A percentile compares a stretch with the other conserved stretches of the same genome.
phyloP scores from a whole-genome alignment of 2,797 vertebrate genomes.

The Selene dorsalis region DNA sequence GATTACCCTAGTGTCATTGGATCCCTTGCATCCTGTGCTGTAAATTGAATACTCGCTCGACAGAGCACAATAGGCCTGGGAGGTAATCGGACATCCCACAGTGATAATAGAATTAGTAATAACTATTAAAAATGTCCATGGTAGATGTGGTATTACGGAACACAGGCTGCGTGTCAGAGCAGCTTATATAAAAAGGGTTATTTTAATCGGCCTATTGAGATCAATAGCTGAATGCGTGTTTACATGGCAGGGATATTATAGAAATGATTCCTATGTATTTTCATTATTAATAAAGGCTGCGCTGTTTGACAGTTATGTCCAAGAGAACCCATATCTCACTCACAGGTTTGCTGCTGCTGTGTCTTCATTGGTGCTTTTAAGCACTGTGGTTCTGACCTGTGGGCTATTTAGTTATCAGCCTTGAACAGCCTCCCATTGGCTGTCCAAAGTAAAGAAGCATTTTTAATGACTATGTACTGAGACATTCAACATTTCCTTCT shows the following conservation, averaged over 20 bases:
- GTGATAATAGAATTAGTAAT: slow-evolving; percentile 66
- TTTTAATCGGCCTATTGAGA: slow-evolving; percentile 42
- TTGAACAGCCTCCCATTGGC: slow-evolving; percentile 39
- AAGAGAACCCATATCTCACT: slow-evolving; percentile 16
- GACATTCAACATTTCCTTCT: slow-evolving; percentile 46
- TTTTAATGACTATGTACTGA: slow-evolving; percentile 38
- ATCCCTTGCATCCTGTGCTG: slow-evolving; percentile 58
- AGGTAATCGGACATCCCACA: slow-evolving; percentile 61
- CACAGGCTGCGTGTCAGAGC: slow-evolving; percentile 29
- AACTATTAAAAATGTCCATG: slow-evolving; percentile 54
- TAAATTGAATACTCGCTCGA: slow-evolving; percentile 58
- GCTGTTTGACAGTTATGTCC: slow-evolving; percentile 28
- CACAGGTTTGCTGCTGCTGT: slow-evolving; percentile 32
- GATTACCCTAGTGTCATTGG: slow-evolving; percentile 60
- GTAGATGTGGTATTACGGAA: slow-evolving; percentile 38
- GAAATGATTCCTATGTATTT: slow-evolving; percentile 34
- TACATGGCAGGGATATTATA: slow-evolving; percentile 21
- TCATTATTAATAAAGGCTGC: slow-evolving; percentile 5
- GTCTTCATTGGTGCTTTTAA: slow-evolving; percentile 45
- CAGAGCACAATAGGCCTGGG: slow-evolving; percentile 38
- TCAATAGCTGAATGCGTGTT: slow-evolving; percentile 37
- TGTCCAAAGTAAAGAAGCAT: slow-evolving; percentile 50
- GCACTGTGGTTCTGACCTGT: slow-evolving; percentile 29
- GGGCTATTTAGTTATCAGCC: slow-evolving; percentile 56
- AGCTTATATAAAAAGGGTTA: slow-evolving; percentile 26